phyloP scores from a whole-genome alignment of 2,888 invertebrate species.

The Pristionchus mayeri region DNA sequence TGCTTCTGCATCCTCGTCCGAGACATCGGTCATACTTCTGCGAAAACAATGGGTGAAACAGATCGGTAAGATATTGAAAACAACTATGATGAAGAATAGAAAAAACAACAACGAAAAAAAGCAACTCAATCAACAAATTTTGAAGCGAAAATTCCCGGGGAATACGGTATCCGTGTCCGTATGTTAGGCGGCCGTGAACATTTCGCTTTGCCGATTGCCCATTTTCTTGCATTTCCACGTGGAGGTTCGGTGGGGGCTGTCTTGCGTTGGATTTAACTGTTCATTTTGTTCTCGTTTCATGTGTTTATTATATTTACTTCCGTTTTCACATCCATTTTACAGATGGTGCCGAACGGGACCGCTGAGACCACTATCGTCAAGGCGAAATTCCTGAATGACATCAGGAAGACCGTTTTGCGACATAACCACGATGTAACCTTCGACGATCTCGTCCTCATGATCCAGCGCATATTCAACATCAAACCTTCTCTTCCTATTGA shows the following conservation, averaged over 20 bases:
- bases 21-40: constrained; percentile 25
- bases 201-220: too few relatives aligned
- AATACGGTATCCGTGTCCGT: too few relatives aligned
- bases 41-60: too few relatives aligned
- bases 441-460: constrained; percentile 63
- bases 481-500: constrained; percentile 54
- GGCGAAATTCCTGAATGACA: constrained; percentile 63
- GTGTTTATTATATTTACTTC: neutral
- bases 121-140: too few relatives aligned
- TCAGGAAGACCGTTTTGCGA: constrained; percentile 62
- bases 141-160: too few relatives aligned
- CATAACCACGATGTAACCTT: constrained; percentile 65
- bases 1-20: constrained; percentile 51
- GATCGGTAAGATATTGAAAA: too few relatives aligned
- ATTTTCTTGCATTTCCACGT: too few relatives aligned
- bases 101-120: too few relatives aligned
- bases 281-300: neutral
- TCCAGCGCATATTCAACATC: constrained; percentile 66
- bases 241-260: too few relatives aligned
- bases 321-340: neutral
- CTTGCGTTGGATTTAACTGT: neutral
- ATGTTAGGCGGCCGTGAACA: too few relatives aligned
- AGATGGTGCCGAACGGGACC: constrained; percentile 52
- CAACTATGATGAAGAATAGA: too few relatives aligned
- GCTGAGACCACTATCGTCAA: constrained; percentile 60